phyloP scores from a whole-genome alignment of 2,888 invertebrate genomes.

The Deroplatys truncata region DNA sequence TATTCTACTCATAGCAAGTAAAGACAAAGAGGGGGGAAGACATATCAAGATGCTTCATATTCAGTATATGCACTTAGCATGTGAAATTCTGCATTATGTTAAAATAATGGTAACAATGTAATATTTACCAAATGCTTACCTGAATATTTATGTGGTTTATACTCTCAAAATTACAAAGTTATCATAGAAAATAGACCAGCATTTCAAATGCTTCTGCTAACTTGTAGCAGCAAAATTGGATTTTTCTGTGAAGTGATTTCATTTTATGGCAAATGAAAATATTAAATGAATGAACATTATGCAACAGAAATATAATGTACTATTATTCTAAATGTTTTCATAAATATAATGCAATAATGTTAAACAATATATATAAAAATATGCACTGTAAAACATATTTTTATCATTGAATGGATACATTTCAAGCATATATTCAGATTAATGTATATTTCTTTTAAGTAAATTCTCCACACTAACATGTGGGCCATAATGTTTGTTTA shows the following conservation, averaged over 20 bases:
- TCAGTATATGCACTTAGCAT: too few species aligned
- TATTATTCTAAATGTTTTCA: not conserved
- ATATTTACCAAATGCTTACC: not conserved
- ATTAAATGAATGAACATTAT: not conserved
- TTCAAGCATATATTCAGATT: not conserved
- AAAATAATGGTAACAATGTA: not conserved
- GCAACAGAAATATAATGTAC: not conserved
- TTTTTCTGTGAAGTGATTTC: not conserved
- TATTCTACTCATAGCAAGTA: not conserved
- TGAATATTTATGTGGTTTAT: not conserved
- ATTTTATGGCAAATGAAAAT: not conserved
- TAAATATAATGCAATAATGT: not conserved
- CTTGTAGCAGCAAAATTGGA: too few species aligned
- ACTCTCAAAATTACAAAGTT: not conserved
- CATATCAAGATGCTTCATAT: not conserved
- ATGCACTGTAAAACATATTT: not conserved
- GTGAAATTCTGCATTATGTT: too few species aligned
- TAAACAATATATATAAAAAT: not conserved
- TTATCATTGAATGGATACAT: not conserved
- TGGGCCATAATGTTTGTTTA: not conserved
- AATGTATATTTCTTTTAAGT: too few species aligned
- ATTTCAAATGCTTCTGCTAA: not conserved
- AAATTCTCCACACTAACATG: too few species aligned
- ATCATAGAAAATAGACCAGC: not conserved
- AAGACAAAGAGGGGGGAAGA: not conserved